Percentiles rank a stretch among this genome's conserved stretches.
Evolutionary conservation across 2,113 vertebrate genomes (phyloP).

Genomic region (Gobius niger): DNA sequence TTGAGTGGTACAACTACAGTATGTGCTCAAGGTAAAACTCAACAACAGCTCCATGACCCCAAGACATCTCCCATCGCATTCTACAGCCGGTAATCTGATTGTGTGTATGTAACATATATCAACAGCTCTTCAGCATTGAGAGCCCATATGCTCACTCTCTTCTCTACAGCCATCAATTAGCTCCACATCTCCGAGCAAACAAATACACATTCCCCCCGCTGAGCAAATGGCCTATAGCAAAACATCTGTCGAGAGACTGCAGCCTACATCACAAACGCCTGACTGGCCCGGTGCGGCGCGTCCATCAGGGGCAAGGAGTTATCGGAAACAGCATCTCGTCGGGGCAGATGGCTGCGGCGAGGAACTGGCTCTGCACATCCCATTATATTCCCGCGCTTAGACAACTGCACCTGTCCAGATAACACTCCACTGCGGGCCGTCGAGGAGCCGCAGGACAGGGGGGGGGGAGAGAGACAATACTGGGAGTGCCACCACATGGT

Average conservation of each 20-base stretch:
- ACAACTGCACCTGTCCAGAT: constrained; percentile 63
- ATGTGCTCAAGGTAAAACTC: too few species aligned
- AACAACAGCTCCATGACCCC: too few species aligned
- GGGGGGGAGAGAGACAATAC: neutral
- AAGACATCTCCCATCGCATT: neutral
- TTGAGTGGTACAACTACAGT: too few species aligned
- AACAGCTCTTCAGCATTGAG: constrained; percentile 6
- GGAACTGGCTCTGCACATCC: constrained; percentile 47
- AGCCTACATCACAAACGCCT: neutral
- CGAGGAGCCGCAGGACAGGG: neutral
- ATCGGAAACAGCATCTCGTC: constrained; percentile 53
- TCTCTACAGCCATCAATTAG: constrained; percentile 23
- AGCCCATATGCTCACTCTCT: constrained; percentile 21
- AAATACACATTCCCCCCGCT: constrained; percentile 4
- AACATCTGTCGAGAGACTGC: constrained; percentile 39
- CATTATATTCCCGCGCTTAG: constrained; percentile 41
- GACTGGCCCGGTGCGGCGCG: constrained; percentile 7
- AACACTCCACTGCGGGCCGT: constrained; percentile 35
- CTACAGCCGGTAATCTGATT: neutral
- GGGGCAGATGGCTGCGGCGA: constrained; percentile 31
- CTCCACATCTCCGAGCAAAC: neutral
- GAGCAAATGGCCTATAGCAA: constrained; percentile 1
- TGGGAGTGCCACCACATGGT: constrained; percentile 6
- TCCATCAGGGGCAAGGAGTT: constrained; percentile 39
- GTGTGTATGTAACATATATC: neutral